Percentiles rank a stretch among this genome's conserved stretches.
Conservation (phyloP, 2,797 vertebrate genomes). For the Liasis olivaceus region DNA sequence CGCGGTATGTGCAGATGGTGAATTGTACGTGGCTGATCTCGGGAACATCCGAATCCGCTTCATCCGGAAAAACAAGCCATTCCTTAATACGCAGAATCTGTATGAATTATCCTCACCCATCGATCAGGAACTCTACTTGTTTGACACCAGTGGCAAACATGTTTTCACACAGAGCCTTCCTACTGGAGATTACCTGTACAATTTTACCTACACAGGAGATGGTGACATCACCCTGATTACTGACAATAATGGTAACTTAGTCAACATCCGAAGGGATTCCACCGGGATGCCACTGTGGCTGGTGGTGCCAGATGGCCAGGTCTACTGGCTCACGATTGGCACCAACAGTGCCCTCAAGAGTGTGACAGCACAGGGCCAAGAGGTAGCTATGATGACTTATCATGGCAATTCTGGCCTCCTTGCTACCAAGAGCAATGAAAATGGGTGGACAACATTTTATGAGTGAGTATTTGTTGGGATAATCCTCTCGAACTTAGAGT, state of each 20-base stretch:
- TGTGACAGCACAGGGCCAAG: constrained; percentile 90
- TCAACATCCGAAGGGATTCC: constrained; percentile 88
- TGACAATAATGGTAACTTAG: constrained; percentile 91
- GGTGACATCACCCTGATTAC: constrained; percentile 90
- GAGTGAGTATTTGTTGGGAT: constrained; percentile 85
- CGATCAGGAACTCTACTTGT: constrained; percentile 95
- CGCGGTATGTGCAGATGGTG: constrained; percentile 91
- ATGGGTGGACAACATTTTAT: constrained; percentile 97
- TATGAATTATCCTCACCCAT: constrained; percentile 96
- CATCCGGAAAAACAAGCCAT: constrained; percentile 92
- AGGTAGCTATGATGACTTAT: constrained; percentile 94
- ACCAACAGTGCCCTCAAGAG: constrained; percentile 93
- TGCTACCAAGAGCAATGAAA: constrained; percentile 95
- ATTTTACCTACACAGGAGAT: constrained; percentile 90
- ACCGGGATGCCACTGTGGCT: constrained; percentile 95
- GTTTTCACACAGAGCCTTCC: constrained; percentile 95
- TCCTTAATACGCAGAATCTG: constrained; percentile 90
- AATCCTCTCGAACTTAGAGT: background rate
- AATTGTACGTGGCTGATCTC: constrained; percentile 93
- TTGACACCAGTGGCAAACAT: constrained; percentile 93
- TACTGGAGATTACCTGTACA: constrained; percentile 94
- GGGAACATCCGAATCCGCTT: constrained; percentile 95
- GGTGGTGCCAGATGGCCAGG: constrained; percentile 91
- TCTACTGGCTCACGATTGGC: constrained; percentile 97
- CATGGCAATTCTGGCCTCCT: constrained; percentile 94